Evolutionary conservation across 2,797 vertebrate species (phyloP).

Genomic region (Pogoniulus pusillus): DNA sequence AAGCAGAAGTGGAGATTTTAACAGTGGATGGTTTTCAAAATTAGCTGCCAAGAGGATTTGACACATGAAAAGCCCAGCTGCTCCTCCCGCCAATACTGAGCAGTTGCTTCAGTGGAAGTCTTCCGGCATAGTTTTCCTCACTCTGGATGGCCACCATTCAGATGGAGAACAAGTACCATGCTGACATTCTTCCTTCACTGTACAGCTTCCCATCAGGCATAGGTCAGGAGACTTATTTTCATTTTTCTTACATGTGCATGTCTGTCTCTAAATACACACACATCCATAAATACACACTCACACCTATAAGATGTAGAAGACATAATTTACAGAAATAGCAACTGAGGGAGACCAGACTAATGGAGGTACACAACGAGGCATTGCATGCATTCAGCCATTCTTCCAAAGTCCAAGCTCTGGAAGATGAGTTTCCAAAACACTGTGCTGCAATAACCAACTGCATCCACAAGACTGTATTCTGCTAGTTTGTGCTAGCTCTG

Average conservation of each 20-base stretch:
- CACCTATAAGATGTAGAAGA: background rate
- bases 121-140: background rate
- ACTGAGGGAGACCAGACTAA: background rate
- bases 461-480: background rate
- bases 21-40: conserved; percentile 32
- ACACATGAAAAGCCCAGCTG: conserved; percentile 57
- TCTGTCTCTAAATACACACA: rapidly evolving
- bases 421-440: background rate
- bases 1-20: conserved; percentile 45
- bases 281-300: background rate
- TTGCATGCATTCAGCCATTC: background rate
- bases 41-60: conserved; percentile 52
- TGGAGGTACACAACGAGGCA: background rate
- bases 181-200: background rate
- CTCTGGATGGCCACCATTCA: background rate
- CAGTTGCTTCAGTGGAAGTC: background rate
- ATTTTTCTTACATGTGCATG: background rate
- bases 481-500: no score
- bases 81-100: background rate
- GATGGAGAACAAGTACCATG: background rate
- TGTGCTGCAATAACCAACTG: background rate
- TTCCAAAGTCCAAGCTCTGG: background rate
- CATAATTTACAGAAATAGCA: background rate
- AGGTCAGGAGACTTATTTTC: background rate
- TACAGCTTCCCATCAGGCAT: background rate